Evolutionary conservation across 1,140 invertebrate species (phyloP), one percentile per base, ranked within the genome.

Genomic region (Drosophila jambulina): DNA sequence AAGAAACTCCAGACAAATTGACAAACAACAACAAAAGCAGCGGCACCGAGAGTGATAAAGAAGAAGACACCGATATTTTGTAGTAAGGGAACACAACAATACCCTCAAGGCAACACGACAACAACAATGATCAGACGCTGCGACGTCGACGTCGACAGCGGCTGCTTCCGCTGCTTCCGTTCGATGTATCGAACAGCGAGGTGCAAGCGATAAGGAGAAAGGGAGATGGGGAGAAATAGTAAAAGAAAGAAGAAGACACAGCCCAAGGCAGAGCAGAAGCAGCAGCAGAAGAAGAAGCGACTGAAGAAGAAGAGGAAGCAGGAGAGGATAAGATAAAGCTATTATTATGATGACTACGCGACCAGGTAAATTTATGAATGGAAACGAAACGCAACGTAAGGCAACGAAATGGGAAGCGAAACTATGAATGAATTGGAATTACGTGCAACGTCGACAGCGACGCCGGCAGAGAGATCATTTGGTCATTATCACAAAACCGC

Each of bases 311-410:
- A 54, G 51, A 23, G 19, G 49, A 21, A 21, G 29, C 13, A 15
- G 29, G 10, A 61, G 63, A 72, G 51, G 43, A 71, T 68, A 72
- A 80, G 84, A 87, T 87, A 87, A 79, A 87, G 84, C 84, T 87
- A 87, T 87, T 86, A 86, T 87, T 83, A 88, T 87, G 86, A 87
- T 83, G 84, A 80, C 84, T 71, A 77, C 67, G 84, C 77, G 77
- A 75, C 61, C 90, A 91, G 90, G 90, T 91, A 91, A 75, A 82
- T 91, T 91, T 91, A 91, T 91, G 90, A 91, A 91, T 91, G 90
- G 21, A 67, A 86, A 91, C 71, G 58, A 65, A 86, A 91, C 76
- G 62, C 48, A 86, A 91, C 76, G 62, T 59, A 84, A 91, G 43
- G 48, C 46, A 42, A 56, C 45, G 32, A 40, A 36, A 29, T 53